These are phyloP conservation scores for Ceratosolen solmsi DNA, from an alignment of 1,140 invertebrate genomes.

Conservation along the genomic window DNA sequence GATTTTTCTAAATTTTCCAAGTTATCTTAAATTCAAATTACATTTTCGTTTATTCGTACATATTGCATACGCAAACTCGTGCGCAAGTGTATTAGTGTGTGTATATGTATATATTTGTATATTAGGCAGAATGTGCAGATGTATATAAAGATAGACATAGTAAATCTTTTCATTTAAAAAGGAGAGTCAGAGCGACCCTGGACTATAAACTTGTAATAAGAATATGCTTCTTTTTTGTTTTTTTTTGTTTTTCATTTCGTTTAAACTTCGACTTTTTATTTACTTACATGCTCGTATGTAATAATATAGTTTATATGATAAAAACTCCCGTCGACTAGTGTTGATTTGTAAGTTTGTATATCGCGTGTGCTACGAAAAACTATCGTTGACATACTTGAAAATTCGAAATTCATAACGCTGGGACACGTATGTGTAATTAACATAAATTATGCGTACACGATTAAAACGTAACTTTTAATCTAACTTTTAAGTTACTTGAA, in stretches of 20 bases:
- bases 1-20: not conserved
- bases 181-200: slow-evolving; percentile 11
- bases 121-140: slow-evolving; percentile 29
- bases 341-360: not conserved
- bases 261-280: no score
- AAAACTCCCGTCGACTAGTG: slow-evolving; percentile 22
- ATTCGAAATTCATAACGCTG: not conserved
- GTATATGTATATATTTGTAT: no score
- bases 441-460: no score
- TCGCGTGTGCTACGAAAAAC: not conserved
- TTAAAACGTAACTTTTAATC: no score
- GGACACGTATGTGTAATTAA: not conserved
- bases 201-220: slow-evolving; percentile 20
- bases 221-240: slow-evolving; percentile 20
- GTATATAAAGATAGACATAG: slow-evolving; percentile 10
- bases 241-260: no score
- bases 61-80: not conserved
- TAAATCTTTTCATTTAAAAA: slow-evolving; percentile 14
- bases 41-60: not conserved
- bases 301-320: slow-evolving; percentile 27
- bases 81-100: no score
- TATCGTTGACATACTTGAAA: not conserved
- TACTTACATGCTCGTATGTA: no score
- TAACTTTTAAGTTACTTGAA: no score
- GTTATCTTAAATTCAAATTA: not conserved